Percentiles rank a stretch among this genome's conserved stretches.
phyloP scores from a whole-genome alignment of 2,113 vertebrate genomes.

The Cnemophilus loriae region DNA sequence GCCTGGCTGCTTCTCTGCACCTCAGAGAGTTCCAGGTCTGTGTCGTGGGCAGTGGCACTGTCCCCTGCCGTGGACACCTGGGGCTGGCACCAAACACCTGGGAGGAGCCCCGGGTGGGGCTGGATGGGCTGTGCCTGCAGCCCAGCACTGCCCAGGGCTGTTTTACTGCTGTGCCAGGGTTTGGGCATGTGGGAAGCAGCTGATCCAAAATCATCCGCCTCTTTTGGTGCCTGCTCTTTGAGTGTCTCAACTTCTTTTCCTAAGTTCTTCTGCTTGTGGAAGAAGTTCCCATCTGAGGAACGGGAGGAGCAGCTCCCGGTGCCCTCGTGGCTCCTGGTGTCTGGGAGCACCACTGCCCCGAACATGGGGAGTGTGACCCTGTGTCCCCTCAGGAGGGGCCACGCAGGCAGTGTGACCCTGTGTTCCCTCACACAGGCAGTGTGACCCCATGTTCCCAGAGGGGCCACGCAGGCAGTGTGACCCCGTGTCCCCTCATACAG shows the following conservation, averaged over 20 bases:
- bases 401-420: neutral
- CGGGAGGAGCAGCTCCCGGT: neutral
- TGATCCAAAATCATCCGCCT: fast-evolving
- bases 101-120: fast-evolving
- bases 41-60: fast-evolving
- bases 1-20: neutral
- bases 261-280: neutral
- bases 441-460: neutral
- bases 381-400: neutral
- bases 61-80: fast-evolving
- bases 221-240: neutral
- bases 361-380: neutral
- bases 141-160: fast-evolving
- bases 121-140: neutral
- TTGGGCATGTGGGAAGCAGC: fast-evolving
- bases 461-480: neutral
- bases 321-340: fast-evolving
- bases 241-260: neutral
- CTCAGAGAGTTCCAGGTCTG: fast-evolving
- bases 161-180: neutral
- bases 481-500: neutral
- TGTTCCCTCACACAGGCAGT: no score
- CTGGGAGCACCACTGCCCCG: neutral
- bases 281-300: neutral
- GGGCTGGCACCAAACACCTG: fast-evolving